Base-by-base conservation (phyloP, 2,888 invertebrate genomes). In the Nomada goodeniana region DNA sequence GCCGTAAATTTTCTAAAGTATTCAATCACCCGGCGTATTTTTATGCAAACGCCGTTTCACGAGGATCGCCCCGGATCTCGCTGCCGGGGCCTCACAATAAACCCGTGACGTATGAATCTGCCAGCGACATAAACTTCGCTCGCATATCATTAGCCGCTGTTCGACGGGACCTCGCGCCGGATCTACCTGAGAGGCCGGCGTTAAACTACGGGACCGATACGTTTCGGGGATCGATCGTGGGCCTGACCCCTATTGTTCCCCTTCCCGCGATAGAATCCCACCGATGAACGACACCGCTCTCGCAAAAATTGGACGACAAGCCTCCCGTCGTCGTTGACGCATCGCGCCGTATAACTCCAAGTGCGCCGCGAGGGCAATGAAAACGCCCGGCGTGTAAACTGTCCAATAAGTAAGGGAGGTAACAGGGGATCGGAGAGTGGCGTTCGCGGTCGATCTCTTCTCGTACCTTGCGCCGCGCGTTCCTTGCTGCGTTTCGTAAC, bases 1-100 rank as follows among this genome's bases (percentile, higher is more conserved):
- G 89, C 86, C 84, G 91, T 92, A 92, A 92, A 93, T 93, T 93
- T 93, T 93, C 91, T 92, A 93, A 92, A 92, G 93, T 93, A 90
- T 88, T 92, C 92, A 92, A 93, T 93, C 92, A 92, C 91, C 90
- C 89, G 69, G 76, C 76, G 91, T 91, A 93, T 93, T 93, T 93
- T 93, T 90, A 93, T 92, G 93, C 92, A 93, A 93, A 93, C 86
- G 71, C 83, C 86, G 86, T 84, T 75, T 84, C 86, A 80, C 87
- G 76, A 83, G 87, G 83, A 87, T 86, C 82, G 23, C 84, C 83
- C 85, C 84, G 84, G 84, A 71, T 86, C 84, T 86, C 29, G 47
- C 15, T 15, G 68, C 59, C 59, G 64, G 61, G 79, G 76, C 79
- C 86, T 89, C 89, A 92, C 92, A 91, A 93, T 92, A 91, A 92